Base-by-base conservation (phyloP, 2,888 invertebrate species). In the Allygus modestus region DNA sequence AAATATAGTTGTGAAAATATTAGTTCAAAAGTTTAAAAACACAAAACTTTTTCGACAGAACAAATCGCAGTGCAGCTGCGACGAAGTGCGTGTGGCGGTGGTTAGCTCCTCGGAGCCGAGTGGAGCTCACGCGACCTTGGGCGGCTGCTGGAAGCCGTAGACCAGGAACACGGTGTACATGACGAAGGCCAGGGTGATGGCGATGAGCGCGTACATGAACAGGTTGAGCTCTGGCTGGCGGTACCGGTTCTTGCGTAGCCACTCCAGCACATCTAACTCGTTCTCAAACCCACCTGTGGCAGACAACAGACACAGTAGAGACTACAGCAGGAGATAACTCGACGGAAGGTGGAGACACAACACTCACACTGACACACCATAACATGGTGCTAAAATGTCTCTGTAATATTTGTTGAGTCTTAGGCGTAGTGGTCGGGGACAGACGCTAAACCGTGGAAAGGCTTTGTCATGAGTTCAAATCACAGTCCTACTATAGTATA, bases 221-320 rank as follows among this genome's bases (percentile, higher is more conserved):
- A 98, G 94, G 90, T 97, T 98, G 65, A 98, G 91, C 90, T 98
- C 98, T 0, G 98, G 97, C 89, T 97, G 97, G 81, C 97, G 94
- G 92, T 97, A 98, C 88, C 98, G 94, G 90, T 98, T 97, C 91
- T 97, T 98, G 88, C 97, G 94, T 87, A 98, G 92, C 98, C 98
- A 98, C 88, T 97, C 97, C 87, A 98, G 91, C 23, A 98, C 97
- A 90, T 97, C 97, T 7, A 94, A 93, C 91, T 97, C 97, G 79
- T 94, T 94, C 90, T 95, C 93, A 86, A 97, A 91, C 88, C 97
- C 96, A 88, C 97, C 96, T 96, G 90, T 0, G 89, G 9, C 88
- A 87, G 58, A n/a, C n/a, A n/a, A n/a, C n/a, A n/a, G n/a, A 85
- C 20, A 79, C 28, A 51, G 61, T 61, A 61, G 5, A 9, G 41